A percentile compares a stretch with the other conserved stretches of the same genome.
Conservation (phyloP, 2,113 vertebrate genomes). For the Atrichornis clamosus region DNA sequence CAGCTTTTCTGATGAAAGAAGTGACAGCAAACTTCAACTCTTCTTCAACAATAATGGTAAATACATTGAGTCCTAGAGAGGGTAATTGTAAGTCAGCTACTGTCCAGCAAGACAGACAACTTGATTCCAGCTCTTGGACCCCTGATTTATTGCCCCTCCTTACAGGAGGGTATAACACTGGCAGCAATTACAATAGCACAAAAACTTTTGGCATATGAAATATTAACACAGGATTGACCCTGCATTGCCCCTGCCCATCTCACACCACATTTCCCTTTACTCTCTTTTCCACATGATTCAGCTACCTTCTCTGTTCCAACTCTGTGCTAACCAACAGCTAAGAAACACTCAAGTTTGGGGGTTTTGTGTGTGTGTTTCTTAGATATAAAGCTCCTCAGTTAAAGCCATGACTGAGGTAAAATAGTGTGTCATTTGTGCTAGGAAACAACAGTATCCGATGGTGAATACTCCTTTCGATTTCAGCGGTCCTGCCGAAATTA, state of each 20-base stretch:
- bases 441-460: constrained; percentile 77
- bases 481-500: constrained; percentile 77
- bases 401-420: constrained; percentile 85
- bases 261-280: background rate
- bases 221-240: constrained; percentile 74
- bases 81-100: constrained; percentile 59
- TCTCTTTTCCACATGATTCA: constrained; percentile 24
- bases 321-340: constrained; percentile 41
- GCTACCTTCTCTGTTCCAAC: constrained; percentile 37
- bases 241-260: constrained; percentile 64
- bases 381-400: constrained; percentile 77
- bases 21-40: constrained; percentile 40
- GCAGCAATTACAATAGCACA: constrained; percentile 76
- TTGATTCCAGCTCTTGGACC: constrained; percentile 51
- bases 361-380: constrained; percentile 59
- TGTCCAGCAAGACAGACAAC: constrained; percentile 45
- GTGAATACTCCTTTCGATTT: constrained; percentile 67
- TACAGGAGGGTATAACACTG: constrained; percentile 75
- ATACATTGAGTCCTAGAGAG: constrained; percentile 51
- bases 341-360: constrained; percentile 35
- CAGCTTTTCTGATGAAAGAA: constrained; percentile 63
- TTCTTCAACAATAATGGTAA: constrained; percentile 65
- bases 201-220: constrained; percentile 81
- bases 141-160: constrained; percentile 68
- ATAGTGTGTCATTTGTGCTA: constrained; percentile 91